These are phyloP conservation scores for Chironomus striatipennis DNA, from an alignment of 1,140 invertebrate species.

Conservation along the genomic window DNA sequence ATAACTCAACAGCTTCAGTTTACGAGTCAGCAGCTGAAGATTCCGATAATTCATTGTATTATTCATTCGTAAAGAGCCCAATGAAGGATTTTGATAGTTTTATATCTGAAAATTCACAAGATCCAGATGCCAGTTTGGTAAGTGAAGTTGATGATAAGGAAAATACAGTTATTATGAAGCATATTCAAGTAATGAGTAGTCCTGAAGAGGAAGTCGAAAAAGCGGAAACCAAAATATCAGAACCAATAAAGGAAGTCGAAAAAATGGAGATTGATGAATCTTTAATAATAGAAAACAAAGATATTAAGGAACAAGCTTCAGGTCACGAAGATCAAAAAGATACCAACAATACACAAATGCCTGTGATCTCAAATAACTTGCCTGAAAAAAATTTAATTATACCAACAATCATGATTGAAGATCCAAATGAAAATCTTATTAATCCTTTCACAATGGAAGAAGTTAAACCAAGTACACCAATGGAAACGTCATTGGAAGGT, in stretches of 20 bases:
- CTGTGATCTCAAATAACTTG: not conserved
- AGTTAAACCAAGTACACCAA: not conserved
- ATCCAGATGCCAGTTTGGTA: not conserved
- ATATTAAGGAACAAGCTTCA: not conserved
- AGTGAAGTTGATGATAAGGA: constrained; percentile 14
- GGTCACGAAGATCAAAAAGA: not conserved
- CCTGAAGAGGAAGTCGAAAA: not conserved
- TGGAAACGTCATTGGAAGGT: not conserved
- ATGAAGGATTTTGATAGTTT: not conserved
- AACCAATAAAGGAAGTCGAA: not conserved
- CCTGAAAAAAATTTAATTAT: not conserved
- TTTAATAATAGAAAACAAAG: not conserved
- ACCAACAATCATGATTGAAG: not conserved
- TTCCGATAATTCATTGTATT: not conserved
- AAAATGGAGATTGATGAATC: not conserved
- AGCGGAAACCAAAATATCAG: not conserved
- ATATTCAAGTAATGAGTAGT: not conserved
- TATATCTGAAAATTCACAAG: not conserved
- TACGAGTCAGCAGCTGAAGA: not conserved
- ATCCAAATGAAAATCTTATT: not conserved
- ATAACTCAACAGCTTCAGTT: not conserved
- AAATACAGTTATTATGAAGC: constrained; percentile 14
- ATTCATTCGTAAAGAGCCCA: not conserved
- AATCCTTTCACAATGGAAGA: not conserved
- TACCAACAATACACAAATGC: too few relatives aligned